A percentile compares a stretch with the other conserved stretches of the same genome.
phyloP scores from a whole-genome alignment of 2,113 vertebrate species.

The Syngnathus floridae region DNA sequence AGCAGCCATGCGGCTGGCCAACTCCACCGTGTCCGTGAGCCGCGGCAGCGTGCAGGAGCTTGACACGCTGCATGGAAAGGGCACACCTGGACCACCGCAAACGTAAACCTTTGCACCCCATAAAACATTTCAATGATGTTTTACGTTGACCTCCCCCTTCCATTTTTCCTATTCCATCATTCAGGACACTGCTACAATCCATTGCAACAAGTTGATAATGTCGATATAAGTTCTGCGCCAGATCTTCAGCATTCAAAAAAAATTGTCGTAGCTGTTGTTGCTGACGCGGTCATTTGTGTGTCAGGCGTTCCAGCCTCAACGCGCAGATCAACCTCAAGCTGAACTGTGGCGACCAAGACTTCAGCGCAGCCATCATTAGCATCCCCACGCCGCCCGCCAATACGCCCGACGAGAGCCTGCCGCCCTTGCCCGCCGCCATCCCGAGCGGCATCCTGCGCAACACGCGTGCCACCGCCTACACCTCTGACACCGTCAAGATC shows the following conservation, averaged over 20 bases:
- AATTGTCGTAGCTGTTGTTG: neutral
- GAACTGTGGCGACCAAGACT: constrained; percentile 80
- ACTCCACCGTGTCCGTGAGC: constrained; percentile 84
- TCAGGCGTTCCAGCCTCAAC: constrained; percentile 85
- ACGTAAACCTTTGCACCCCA: constrained; percentile 60
- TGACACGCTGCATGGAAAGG: constrained; percentile 74
- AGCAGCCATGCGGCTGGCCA: constrained; percentile 80
- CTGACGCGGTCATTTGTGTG: neutral
- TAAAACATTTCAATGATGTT: neutral
- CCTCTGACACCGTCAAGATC: constrained; percentile 79
- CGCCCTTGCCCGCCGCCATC: constrained; percentile 69
- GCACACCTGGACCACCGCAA: constrained; percentile 61
- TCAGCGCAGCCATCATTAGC: constrained; percentile 84
- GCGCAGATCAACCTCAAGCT: constrained; percentile 79
- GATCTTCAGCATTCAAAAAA: neutral
- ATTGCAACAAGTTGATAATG: no score
- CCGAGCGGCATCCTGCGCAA: constrained; percentile 73
- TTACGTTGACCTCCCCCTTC: neutral
- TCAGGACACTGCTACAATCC: no score
- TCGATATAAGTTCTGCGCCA: neutral
- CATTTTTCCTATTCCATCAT: no score
- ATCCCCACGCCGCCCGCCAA: constrained; percentile 86
- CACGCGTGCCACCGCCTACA: constrained; percentile 72
- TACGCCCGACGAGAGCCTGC: constrained; percentile 81
- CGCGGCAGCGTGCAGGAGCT: constrained; percentile 84